Conservation (phyloP, 2,797 vertebrate genomes). For the Gallinago stenura region DNA sequence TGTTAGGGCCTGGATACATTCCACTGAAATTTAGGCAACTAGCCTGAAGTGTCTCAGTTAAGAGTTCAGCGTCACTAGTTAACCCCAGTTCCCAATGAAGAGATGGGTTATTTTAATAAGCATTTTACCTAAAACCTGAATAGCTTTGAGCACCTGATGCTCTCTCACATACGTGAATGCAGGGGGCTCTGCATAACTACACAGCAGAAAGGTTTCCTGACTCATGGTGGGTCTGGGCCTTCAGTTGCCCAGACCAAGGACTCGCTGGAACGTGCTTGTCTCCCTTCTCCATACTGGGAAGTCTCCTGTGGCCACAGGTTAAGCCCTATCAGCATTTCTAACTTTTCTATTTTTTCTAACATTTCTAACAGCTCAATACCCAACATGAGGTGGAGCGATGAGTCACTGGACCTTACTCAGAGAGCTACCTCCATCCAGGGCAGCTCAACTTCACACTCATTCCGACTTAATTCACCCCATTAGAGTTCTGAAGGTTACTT, state of each 20-base stretch:
- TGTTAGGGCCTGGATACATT: not conserved
- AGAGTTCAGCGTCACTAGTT: not conserved
- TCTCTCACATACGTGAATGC: fast-evolving
- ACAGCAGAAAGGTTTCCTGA: not conserved
- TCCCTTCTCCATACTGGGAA: not conserved
- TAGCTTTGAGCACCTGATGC: not conserved
- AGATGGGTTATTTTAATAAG: not conserved
- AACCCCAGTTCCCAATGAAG: not conserved
- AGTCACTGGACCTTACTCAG: not conserved
- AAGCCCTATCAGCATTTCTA: not conserved
- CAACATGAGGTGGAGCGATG: fast-evolving
- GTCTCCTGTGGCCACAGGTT: not conserved
- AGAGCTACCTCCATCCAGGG: not conserved
- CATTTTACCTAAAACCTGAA: not conserved
- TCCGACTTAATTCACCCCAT: not conserved
- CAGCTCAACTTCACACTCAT: not conserved
- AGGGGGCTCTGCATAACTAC: not conserved
- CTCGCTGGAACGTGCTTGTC: not conserved
- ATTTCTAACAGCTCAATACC: not conserved
- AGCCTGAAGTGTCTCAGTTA: not conserved
- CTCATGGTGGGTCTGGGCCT: not conserved
- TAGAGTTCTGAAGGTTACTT: not conserved
- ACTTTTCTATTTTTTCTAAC: not conserved
- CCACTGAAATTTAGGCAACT: not conserved
- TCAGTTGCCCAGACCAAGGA: not conserved